These are phyloP conservation scores for Leucophenga varia DNA, from an alignment of 1,140 invertebrate species.

Conservation along the genomic window DNA sequence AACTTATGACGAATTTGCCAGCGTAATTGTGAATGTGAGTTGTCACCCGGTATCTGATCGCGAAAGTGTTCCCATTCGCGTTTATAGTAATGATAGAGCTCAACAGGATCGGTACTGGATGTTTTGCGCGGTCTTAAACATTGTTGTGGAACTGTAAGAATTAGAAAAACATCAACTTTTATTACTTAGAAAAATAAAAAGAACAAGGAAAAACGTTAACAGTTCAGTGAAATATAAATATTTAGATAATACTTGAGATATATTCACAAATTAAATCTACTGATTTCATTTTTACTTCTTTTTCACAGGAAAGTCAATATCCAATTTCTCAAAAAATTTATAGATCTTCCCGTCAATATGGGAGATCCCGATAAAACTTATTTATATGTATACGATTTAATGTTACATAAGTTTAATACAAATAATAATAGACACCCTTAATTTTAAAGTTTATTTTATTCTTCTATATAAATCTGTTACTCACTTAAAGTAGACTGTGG, in stretches of 20 bases:
- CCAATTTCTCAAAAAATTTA: too few species aligned
- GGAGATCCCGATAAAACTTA: too few species aligned
- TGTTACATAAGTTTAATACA: too few species aligned
- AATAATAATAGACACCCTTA: too few species aligned
- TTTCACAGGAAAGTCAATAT: not conserved
- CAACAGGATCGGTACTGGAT: conserved; percentile 64
- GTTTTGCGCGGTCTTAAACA: conserved; percentile 8
- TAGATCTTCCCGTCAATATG: too few species aligned
- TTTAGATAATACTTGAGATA: not conserved
- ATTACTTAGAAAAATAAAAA: not conserved
- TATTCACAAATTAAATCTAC: not conserved
- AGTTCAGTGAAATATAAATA: not conserved
- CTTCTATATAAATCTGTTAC: too few species aligned
- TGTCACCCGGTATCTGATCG: conserved; percentile 68
- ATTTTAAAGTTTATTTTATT: too few species aligned
- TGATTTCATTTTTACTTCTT: conserved; percentile 5
- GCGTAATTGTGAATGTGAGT: conserved; percentile 61
- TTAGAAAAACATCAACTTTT: not conserved
- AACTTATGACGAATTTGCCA: conserved; percentile 65
- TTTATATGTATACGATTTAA: too few species aligned
- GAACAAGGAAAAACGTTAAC: conserved; percentile 10
- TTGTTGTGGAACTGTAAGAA: conserved; percentile 9
- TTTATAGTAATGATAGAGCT: conserved; percentile 74
- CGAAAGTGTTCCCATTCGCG: conserved; percentile 71
- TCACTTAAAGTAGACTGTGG: too few species aligned